A percentile compares a stretch with the other conserved stretches of the same genome.
phyloP scores from a whole-genome alignment of 2,113 vertebrate genomes.

The Paracanthobrama guichenoti region DNA sequence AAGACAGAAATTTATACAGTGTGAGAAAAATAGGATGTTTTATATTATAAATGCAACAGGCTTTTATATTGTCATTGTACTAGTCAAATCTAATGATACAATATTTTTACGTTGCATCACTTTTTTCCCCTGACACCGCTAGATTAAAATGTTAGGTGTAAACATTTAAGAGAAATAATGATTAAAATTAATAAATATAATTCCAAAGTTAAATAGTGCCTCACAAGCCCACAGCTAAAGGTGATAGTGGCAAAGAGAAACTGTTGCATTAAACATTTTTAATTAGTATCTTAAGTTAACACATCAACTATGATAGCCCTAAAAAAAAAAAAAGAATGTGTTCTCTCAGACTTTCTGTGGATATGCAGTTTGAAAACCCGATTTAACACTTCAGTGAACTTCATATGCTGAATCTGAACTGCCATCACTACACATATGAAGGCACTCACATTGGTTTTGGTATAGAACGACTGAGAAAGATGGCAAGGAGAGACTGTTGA shows the following conservation, averaged over 20 bases:
- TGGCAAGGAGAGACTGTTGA: conserved; percentile 20
- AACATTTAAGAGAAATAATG: no score
- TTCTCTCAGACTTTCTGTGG: not conserved
- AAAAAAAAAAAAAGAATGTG: not conserved
- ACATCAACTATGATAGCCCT: not conserved
- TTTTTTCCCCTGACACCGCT: no score
- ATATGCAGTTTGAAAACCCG: not conserved
- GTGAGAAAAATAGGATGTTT: not conserved
- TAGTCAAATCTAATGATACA: no score
- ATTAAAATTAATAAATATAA: no score
- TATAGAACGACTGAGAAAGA: conserved; percentile 5
- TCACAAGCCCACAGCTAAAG: not conserved
- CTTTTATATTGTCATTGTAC: not conserved
- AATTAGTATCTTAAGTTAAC: not conserved
- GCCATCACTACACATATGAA: not conserved
- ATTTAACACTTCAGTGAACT: not conserved
- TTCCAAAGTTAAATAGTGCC: no score
- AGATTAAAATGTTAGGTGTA: no score
- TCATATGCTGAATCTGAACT: not conserved
- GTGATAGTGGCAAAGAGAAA: not conserved
- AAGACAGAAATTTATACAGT: no score
- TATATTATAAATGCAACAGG: not conserved
- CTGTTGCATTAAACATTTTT: not conserved
- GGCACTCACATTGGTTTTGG: not conserved
- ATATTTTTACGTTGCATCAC: no score